Percentiles rank a stretch among this genome's conserved stretches.
phyloP scores from a whole-genome alignment of 2,888 invertebrate genomes.

The Agrochola lychnidis region DNA sequence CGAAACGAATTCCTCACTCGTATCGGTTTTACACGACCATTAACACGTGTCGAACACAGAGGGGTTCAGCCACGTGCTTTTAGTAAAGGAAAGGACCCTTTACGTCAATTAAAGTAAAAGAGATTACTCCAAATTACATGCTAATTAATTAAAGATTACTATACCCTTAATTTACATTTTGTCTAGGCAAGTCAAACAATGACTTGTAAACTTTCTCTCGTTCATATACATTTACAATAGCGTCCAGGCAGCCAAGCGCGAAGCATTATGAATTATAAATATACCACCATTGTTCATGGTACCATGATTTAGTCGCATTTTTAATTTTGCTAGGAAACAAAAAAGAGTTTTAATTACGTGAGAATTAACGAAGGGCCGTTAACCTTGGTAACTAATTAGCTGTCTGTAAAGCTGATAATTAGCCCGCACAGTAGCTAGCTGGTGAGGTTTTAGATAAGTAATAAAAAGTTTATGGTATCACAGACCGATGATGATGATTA shows the following conservation, averaged over 20 bases:
- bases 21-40: constrained; percentile 44
- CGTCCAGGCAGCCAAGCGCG: constrained; percentile 72
- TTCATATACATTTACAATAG: constrained; percentile 63
- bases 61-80: constrained; percentile 43
- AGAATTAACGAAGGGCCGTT: constrained; percentile 68
- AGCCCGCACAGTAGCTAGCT: constrained; percentile 42
- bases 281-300: constrained; percentile 68
- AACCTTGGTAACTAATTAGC: constrained; percentile 71
- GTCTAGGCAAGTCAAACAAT: constrained; percentile 67
- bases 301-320: constrained; percentile 74
- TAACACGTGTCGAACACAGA: constrained; percentile 32
- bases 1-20: constrained; percentile 47
- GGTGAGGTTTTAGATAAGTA: constrained; percentile 35
- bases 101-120: constrained; percentile 17
- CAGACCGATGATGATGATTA: constrained; percentile 19
- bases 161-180: constrained; percentile 61
- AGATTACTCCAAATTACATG: constrained; percentile 43
- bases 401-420: constrained; percentile 67
- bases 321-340: constrained; percentile 75
- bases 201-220: constrained; percentile 68
- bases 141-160: constrained; percentile 61
- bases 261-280: constrained; percentile 79
- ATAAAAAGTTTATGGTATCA: constrained; percentile 45
- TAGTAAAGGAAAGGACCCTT: constrained; percentile 7
- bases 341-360: constrained; percentile 70